Conservation (phyloP, 2,113 vertebrate genomes). For the Burhinus oedicnemus region DNA sequence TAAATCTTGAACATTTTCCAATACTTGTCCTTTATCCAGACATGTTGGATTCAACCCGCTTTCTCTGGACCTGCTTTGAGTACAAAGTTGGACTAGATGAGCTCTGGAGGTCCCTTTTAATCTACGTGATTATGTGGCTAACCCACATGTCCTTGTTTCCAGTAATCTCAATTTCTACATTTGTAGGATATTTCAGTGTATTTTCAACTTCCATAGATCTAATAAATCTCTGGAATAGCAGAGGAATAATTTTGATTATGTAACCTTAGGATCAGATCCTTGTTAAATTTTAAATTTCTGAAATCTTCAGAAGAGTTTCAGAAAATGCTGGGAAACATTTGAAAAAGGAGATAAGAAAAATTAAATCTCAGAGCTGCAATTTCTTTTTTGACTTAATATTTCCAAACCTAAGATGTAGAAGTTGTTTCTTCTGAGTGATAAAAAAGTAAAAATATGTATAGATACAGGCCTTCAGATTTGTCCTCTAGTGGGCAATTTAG, state of each 20-base stretch:
- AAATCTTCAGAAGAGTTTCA: not conserved
- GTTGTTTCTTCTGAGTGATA: not conserved
- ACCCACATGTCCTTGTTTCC: not conserved
- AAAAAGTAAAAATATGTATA: not conserved
- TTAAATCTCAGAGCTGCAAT: not conserved
- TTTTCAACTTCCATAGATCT: not conserved
- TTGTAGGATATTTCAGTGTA: not conserved
- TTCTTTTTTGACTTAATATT: not conserved
- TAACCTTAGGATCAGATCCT: not conserved
- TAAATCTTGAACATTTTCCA: not conserved
- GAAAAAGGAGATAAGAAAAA: not conserved
- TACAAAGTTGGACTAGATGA: not conserved
- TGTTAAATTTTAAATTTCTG: not conserved
- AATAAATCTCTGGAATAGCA: not conserved
- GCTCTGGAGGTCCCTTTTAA: not conserved
- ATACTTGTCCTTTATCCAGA: not conserved
- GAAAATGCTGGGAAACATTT: not conserved
- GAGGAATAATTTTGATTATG: not conserved
- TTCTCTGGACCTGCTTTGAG: not conserved
- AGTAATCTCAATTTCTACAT: not conserved
- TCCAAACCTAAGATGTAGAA: not conserved
- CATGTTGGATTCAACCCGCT: not conserved
- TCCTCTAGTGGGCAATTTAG: not conserved
- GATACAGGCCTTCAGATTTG: not conserved
- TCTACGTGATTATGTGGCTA: not conserved